Conservation (phyloP, 2,888 invertebrate genomes). For the Seira musarum region DNA sequence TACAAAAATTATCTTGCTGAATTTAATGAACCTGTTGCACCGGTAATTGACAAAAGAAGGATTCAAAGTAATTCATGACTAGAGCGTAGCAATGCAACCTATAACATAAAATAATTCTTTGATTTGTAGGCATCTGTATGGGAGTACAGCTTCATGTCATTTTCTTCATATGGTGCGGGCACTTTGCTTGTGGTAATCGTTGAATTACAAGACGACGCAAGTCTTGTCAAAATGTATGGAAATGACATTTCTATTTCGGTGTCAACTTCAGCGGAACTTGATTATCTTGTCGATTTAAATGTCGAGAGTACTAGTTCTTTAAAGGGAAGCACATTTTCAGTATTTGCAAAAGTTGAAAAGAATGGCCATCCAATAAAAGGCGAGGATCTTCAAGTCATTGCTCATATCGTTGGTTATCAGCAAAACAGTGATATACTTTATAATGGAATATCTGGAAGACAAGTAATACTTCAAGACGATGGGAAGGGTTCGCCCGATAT, state of each 20-base stretch:
- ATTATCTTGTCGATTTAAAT: neutral
- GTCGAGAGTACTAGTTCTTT: neutral
- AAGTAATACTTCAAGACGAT: constrained; percentile 2
- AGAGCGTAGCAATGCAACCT: no score
- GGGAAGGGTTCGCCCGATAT: constrained; percentile 28
- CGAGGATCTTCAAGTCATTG: constrained; percentile 21
- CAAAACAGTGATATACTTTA: neutral
- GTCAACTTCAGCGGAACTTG: constrained; percentile 14
- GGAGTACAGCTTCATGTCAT: neutral
- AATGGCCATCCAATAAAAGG: constrained; percentile 37
- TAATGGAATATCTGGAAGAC: neutral
- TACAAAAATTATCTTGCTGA: neutral
- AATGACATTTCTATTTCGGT: neutral
- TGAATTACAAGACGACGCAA: neutral
- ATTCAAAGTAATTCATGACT: no score
- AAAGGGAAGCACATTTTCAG: constrained; percentile 26
- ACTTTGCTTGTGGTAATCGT: constrained; percentile 17
- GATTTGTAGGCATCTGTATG: constrained; percentile 3
- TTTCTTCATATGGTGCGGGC: neutral
- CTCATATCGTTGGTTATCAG: neutral
- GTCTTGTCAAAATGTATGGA: neutral
- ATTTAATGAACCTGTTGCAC: no score
- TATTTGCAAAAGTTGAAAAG: constrained; percentile 40
- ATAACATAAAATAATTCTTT: neutral
- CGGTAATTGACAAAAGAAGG: no score